Percentiles rank a stretch among this genome's conserved stretches.
Conservation (phyloP, 1,140 invertebrate genomes). For the Formica exsecta region DNA sequence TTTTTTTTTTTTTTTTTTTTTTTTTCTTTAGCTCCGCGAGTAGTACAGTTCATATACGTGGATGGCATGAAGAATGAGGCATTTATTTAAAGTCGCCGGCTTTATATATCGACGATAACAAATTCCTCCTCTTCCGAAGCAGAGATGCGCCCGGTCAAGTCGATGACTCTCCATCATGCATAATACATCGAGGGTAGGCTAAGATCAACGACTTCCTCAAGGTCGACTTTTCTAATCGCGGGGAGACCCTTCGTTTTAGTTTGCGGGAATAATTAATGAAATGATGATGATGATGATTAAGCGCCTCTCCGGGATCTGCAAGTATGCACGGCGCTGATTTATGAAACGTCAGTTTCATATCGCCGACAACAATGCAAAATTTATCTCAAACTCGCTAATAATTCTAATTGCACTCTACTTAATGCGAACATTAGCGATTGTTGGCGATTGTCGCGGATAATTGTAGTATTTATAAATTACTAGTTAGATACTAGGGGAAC, state of each 20-base stretch:
- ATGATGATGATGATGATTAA: neutral
- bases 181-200: conserved; percentile 28
- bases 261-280: neutral
- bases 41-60: conserved; percentile 18
- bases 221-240: conserved; percentile 18
- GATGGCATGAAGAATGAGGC: conserved; percentile 6
- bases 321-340: neutral
- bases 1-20: neutral
- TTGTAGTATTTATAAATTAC: conserved; percentile 1
- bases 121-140: neutral
- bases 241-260: conserved; percentile 1
- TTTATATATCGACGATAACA: conserved; percentile 12
- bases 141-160: conserved; percentile 33
- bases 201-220: conserved; percentile 44
- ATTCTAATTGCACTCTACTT: conserved; percentile 7
- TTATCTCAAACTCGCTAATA: neutral
- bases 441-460: conserved; percentile 15
- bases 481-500: neutral
- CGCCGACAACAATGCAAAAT: neutral
- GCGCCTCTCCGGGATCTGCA: neutral
- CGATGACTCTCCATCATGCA: conserved; percentile 41
- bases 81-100: conserved; percentile 7
- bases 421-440: conserved; percentile 1
- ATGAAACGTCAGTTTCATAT: neutral
- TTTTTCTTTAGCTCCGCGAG: too few relatives aligned